Base-by-base conservation (phyloP, 2,113 vertebrate genomes). In the Tupaia chinensis region DNA sequence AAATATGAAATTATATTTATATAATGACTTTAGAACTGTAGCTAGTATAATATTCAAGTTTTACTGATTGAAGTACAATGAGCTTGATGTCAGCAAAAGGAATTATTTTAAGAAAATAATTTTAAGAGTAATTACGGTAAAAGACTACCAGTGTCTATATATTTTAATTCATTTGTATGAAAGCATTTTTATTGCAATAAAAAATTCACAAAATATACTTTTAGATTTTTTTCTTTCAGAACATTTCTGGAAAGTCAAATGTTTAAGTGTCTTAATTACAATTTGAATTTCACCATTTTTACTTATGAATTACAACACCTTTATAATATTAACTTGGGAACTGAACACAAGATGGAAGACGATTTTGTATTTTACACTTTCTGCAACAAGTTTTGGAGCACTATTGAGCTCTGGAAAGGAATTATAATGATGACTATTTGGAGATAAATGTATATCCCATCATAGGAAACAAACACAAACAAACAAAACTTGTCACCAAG, bases 21-120 rank as follows among this genome's bases (percentile, higher is more conserved):
- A 80, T 72, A 79, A 13, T 66, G 23, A 32, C 9, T 17, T 72
- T 32, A 68, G 29, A 89, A 1, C 12, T 85, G 9, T 16, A 91
- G 7, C 12, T 77, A 80, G 27, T 19, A 44, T 56, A 92, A 79
- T 76, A 81, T 86, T 83, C 60, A 61, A 1, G 94, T 96, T 60
- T 4, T 78, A 11, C 4, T 15, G 82, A 34, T 7, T 92, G 32
- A 12, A 76, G 23, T 68, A 44, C 44, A 44, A 44, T 44, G 44
- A 44, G 44, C 44, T 44, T 44, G 44, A 44, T 4, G 5, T 44
- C 44, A 44, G 44, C 44, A 82, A 87, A 93, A 78, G 22, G 72
- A 68, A 61, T 95, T 56, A 29, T 16, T 87, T 81, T 93, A 76
- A 94, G 44, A 44, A 44, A 77, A 77, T 54, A 54, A 77, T 77